phyloP scores from a whole-genome alignment of 2,113 vertebrate species.

The Gnathonemus echidnorhynchus region DNA sequence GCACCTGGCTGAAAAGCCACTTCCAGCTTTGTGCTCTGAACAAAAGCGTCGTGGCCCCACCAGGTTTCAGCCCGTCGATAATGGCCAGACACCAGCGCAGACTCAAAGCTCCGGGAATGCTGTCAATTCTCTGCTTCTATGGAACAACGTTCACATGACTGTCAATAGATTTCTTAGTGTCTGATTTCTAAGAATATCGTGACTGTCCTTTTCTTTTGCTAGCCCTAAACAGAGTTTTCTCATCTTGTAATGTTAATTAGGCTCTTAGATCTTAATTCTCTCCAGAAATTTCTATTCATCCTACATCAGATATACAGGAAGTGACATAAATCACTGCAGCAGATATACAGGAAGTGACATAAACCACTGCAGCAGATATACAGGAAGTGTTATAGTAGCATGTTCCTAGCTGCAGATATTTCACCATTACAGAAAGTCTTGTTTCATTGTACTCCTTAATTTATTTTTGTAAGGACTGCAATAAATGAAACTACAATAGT shows the following conservation, averaged over 20 bases:
- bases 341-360: neutral
- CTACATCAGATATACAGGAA: neutral
- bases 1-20: neutral
- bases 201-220: neutral
- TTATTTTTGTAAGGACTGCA: neutral
- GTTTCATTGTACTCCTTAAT: neutral
- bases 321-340: neutral
- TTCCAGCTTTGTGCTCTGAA: slow-evolving; percentile 6
- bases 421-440: neutral
- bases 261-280: neutral
- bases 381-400: neutral
- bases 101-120: neutral
- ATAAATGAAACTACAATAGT: neutral
- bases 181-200: neutral
- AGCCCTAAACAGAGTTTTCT: neutral
- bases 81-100: neutral
- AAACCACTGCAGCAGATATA: neutral
- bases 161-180: neutral
- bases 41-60: neutral
- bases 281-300: neutral
- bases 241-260: neutral
- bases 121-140: neutral
- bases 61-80: neutral
- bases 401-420: neutral
- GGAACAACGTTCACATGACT: neutral